phyloP scores from a whole-genome alignment of 2,797 vertebrate species.

The Malacoraja senta region DNA sequence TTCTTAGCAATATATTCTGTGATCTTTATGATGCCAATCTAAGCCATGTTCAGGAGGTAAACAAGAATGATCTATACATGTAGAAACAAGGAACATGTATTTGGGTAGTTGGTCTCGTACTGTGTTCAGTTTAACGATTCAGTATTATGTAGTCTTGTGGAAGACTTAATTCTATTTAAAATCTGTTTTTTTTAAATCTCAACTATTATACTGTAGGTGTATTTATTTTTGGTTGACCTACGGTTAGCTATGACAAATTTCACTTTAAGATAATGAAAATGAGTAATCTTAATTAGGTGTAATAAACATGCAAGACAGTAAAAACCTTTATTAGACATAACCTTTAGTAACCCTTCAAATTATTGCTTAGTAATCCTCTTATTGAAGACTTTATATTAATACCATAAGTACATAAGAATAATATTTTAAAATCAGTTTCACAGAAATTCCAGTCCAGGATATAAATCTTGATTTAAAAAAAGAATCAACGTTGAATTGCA shows the following conservation, averaged over 20 bases:
- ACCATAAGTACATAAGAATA: not conserved
- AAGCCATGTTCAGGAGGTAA: not conserved
- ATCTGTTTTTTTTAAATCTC: not conserved
- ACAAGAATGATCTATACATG: not conserved
- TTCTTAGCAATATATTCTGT: not conserved
- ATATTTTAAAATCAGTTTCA: not conserved
- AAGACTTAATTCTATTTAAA: not conserved
- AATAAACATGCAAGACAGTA: not conserved
- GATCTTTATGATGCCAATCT: not conserved
- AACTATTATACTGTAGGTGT: not conserved
- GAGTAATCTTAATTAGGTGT: not conserved
- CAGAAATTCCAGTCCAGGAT: not conserved
- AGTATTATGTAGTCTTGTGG: not conserved
- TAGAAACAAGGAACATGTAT: conserved; percentile 10
- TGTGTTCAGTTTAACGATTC: not conserved
- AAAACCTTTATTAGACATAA: not conserved
- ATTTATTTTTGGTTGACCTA: not conserved
- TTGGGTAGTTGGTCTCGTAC: not conserved
- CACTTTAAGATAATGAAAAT: conserved; percentile 12
- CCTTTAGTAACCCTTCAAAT: conserved; percentile 6
- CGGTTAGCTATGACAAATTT: not conserved
- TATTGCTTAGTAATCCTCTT: not conserved
- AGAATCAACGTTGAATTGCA: conserved; percentile 39
- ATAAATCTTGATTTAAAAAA: conserved; percentile 39
- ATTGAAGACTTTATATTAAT: not conserved